Base-by-base conservation (phyloP, 2,888 invertebrate genomes). In the Lacanobia oleracea region DNA sequence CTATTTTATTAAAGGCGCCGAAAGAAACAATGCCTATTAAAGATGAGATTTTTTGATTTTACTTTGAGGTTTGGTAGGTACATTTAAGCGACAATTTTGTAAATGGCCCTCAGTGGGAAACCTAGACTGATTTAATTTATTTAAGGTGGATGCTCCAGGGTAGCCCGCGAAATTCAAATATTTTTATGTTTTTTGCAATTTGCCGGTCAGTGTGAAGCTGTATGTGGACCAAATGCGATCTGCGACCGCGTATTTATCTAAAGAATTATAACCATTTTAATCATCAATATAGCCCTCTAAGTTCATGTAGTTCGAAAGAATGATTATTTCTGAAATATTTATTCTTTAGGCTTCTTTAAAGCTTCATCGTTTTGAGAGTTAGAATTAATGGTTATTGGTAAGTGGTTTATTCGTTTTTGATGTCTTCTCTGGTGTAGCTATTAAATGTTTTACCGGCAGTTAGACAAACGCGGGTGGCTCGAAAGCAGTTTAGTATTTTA, bases 381-480 rank as follows among this genome's bases (percentile, higher is more conserved):
- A 87, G 82, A 90, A 91, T 90, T 91, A 88, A 87, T 79, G 61
- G 66, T 72, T 64, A 51, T 75, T 86, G 86, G 87, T 87, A 86
- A 86, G 87, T 87, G 88, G 88, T 88, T 87, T 74, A 87, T 87
- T 88, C 86, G 87, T 88, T 89, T 90, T 88, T 90, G 88, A 92
- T 89, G 91, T 89, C 87, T 90, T 85, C 84, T 87, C 85, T 83
- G 85, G 83, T 86, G 85, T 81, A 84, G 87, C 90, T 88, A 90
- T 91, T 92, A 92, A 92, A 93, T 89, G 88, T 91, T 93, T 93
- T 91, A 93, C 89, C 87, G 90, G 85, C 88, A 86, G 88, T 91
- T 88, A 88, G 87, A 83, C 84, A 77, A n/a, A 82, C 87, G 81
- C 78, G 79, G 83, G 75, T 77, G 78, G 85, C 76, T 87, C 75